Base-by-base conservation (phyloP, 2,113 vertebrate species). In the Solenodon paradoxus region DNA sequence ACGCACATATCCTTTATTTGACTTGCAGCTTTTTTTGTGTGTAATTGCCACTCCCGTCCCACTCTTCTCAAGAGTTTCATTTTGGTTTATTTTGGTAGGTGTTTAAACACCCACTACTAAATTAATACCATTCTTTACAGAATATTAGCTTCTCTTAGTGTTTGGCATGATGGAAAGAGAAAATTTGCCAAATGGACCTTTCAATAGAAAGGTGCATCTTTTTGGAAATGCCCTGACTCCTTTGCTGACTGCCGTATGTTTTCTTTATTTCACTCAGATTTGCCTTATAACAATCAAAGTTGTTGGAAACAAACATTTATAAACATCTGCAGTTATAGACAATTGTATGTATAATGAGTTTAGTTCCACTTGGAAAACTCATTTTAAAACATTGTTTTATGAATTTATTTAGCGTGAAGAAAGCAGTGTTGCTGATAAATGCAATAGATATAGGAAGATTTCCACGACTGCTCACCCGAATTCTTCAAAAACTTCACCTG, bases 401-500 rank as follows among this genome's bases (percentile, higher is more conserved):
- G 6, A 68, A 87, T 94, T 69, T 86, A 38, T 68, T 85, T 97
- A 99, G 99, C 96, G 99, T 99, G 91, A 99, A 99, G 97, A 99
- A 99, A 98, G 99, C 99, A 9, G 99, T 99, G 92, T 98, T 94
- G 17, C 98, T 99, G 92, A 99, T 99, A 93, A 99, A 99, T 83
- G 94, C 96, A 1, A 97, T 99, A 93, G 99, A 99, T 89, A 94
- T 97, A 32, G 99, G 98, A 97, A 99, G 99, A 96, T 99, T 99
- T 96, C 99, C 99, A 86, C 98, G 99, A 47, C 98, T 99, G 17
- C 99, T 99, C 35, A 99, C 98, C 12, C 99, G 99, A 40, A 99
- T 99, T 85, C 98, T 99, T 85, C 99, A 99, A 95, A 99, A 99
- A 97, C 99, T 99, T 96, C 99, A 99, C 96, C 96, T 99, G 64